A percentile compares a stretch with the other conserved stretches of the same genome.
phyloP scores from a whole-genome alignment of 2,113 vertebrate species.

The Sclerurus mexicanus region DNA sequence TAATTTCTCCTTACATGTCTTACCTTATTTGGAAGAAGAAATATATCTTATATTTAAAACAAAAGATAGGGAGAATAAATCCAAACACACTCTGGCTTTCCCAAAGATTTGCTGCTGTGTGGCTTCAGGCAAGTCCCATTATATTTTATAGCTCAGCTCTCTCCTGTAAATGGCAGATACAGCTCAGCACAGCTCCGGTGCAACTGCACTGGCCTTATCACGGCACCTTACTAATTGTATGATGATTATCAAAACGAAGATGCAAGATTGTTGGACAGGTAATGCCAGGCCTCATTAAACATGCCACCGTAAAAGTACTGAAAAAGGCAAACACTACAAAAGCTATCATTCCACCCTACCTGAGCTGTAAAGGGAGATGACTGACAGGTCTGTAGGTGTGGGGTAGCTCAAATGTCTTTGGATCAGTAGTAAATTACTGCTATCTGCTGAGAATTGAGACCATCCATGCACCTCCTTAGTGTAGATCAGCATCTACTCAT shows the following conservation, averaged over 20 bases:
- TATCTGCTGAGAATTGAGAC: background rate
- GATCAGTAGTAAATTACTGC: background rate
- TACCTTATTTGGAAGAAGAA: background rate
- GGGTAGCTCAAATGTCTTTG: background rate
- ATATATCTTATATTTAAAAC: background rate
- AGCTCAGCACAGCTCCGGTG: background rate
- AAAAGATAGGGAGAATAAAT: constrained; percentile 32
- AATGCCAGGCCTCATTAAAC: background rate
- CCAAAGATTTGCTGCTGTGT: background rate
- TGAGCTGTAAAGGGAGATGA: background rate
- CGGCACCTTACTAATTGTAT: background rate
- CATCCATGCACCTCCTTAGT: background rate
- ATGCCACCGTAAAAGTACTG: background rate
- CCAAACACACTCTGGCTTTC: background rate
- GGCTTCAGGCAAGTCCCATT: background rate
- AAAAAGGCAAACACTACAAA: background rate
- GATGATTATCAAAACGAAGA: background rate
- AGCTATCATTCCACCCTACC: background rate
- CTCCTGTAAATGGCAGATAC: background rate
- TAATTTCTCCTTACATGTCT: background rate
- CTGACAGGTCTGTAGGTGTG: background rate
- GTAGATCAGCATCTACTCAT: background rate
- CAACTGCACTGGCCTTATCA: background rate
- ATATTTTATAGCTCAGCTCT: background rate
- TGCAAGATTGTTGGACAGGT: background rate